A percentile compares a stretch with the other conserved stretches of the same genome.
Evolutionary conservation across 2,888 invertebrate species (phyloP).

Genomic region (Frankliniella fusca): DNA sequence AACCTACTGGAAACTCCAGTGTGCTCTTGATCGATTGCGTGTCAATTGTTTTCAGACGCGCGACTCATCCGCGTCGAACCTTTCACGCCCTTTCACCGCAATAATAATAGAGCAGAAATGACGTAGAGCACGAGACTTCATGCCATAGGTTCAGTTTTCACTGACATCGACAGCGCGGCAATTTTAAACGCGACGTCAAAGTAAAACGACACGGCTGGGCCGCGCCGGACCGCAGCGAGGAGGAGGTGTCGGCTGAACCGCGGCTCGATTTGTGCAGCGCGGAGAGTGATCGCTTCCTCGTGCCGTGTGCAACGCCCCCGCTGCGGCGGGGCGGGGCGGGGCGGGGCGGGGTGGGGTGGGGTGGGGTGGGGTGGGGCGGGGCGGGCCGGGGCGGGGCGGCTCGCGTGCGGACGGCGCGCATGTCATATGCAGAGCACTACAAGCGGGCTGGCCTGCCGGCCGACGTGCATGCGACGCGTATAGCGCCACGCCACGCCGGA

Average conservation of each 20-base stretch:
- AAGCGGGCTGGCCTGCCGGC: background rate
- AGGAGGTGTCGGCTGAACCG: background rate
- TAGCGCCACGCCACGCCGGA: background rate
- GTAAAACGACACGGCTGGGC: too few species aligned
- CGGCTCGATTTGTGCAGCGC: background rate
- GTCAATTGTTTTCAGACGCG: too few species aligned
- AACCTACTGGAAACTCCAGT: too few species aligned
- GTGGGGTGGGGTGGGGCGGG: background rate
- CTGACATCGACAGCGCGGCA: too few species aligned
- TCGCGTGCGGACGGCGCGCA: conserved; percentile 17
- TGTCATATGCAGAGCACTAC: conserved; percentile 23
- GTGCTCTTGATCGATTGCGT: too few species aligned
- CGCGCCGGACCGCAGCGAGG: too few species aligned
- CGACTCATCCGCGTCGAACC: too few species aligned
- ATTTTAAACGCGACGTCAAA: too few species aligned
- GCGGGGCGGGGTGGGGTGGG: background rate
- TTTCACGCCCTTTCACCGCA: too few species aligned
- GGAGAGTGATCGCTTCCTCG: conserved; percentile 4
- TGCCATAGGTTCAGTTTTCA: too few species aligned
- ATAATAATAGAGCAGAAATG: too few species aligned
- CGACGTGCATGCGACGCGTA: background rate
- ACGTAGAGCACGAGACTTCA: too few species aligned
- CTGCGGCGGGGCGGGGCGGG: background rate
- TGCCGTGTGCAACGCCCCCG: conserved; percentile 12
- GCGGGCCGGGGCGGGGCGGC: background rate